A percentile compares a stretch with the other conserved stretches of the same genome.
Evolutionary conservation across 2,797 vertebrate species (phyloP).

Genomic region (Microctenopoma lineatum): DNA sequence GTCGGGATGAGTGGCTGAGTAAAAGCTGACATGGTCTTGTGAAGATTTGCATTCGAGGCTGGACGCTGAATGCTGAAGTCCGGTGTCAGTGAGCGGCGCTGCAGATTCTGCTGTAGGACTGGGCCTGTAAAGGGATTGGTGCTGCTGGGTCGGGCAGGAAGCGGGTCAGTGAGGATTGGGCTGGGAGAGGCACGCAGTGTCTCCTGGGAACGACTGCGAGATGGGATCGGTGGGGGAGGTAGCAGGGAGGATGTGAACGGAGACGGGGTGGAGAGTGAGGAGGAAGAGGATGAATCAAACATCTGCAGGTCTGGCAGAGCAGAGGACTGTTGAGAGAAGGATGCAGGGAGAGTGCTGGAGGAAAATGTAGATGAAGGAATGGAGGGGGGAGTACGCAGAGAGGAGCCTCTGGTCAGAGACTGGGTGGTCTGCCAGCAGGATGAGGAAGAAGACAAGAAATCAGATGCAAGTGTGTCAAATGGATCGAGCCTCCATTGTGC

Average conservation of each 20-base stretch:
- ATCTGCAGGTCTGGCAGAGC: conserved; percentile 72
- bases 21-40: conserved; percentile 64
- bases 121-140: conserved; percentile 86
- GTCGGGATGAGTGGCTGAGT: conserved; percentile 63
- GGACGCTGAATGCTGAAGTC: conserved; percentile 74
- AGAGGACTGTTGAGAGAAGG: conserved; percentile 78
- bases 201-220: conserved; percentile 87
- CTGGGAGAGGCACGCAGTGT: conserved; percentile 80
- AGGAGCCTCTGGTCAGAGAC: conserved; percentile 81
- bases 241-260: conserved; percentile 75
- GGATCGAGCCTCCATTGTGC: conserved; percentile 87
- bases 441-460: conserved; percentile 83
- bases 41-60: conserved; percentile 58
- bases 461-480: conserved; percentile 86
- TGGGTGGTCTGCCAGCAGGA: conserved; percentile 81
- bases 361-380: conserved; percentile 50
- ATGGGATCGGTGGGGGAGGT: conserved; percentile 84
- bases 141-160: conserved; percentile 77
- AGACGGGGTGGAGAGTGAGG: conserved; percentile 75
- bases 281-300: conserved; percentile 71
- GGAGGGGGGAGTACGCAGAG: conserved; percentile 61
- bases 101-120: conserved; percentile 71
- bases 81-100: conserved; percentile 75
- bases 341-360: conserved; percentile 74
- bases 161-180: conserved; percentile 79